phyloP scores from a whole-genome alignment of 2,888 invertebrate genomes.

The Crepidodera aurea region DNA sequence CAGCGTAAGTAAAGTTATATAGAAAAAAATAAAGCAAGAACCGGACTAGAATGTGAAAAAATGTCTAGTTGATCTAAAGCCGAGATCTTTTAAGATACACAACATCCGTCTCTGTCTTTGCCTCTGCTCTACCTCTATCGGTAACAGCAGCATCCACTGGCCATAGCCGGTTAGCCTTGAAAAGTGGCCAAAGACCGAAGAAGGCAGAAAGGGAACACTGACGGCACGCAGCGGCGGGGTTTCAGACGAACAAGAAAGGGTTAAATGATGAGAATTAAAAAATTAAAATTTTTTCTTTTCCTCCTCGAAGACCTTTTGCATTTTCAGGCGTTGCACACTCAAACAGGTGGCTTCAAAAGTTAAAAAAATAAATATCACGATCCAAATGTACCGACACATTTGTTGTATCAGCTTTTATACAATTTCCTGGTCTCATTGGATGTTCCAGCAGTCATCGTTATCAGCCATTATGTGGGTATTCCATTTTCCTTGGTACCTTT shows the following conservation, averaged over 20 bases:
- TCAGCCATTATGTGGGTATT: too few relatives aligned
- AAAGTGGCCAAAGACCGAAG: conserved; percentile 56
- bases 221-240: conserved; percentile 28
- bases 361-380: too few relatives aligned
- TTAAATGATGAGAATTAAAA: too few relatives aligned
- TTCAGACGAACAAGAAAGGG: background rate
- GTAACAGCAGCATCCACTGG: conserved; percentile 33
- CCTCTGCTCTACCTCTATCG: conserved; percentile 25
- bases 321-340: too few relatives aligned
- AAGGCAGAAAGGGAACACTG: conserved; percentile 36
- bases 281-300: too few relatives aligned
- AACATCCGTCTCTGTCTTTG: conserved; percentile 4
- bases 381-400: too few relatives aligned
- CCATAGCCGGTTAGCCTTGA: conserved; percentile 44
- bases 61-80: conserved; percentile 8
- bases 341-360: too few relatives aligned
- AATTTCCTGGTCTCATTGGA: too few relatives aligned
- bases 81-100: conserved; percentile 5
- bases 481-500: too few relatives aligned
- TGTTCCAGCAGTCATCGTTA: too few relatives aligned
- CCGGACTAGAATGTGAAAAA: conserved; percentile 26
- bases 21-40: conserved; percentile 19
- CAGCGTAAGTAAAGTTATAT: background rate
- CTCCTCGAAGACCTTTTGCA: too few relatives aligned
- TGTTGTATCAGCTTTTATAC: too few relatives aligned